phyloP scores from a whole-genome alignment of 2,888 invertebrate genomes.

The Chelonus formosanus region DNA sequence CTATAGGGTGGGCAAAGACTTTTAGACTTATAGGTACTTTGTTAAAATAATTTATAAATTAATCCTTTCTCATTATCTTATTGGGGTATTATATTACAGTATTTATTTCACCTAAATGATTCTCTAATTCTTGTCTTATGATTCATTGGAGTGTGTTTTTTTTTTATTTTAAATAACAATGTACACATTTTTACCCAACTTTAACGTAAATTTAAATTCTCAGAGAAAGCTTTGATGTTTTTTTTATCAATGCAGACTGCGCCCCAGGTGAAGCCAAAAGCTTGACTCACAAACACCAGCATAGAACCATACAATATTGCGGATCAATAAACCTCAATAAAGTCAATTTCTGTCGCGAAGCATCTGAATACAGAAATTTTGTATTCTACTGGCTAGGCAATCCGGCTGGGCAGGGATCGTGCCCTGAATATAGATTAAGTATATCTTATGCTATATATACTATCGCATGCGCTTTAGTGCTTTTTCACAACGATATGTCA shows the following conservation, averaged over 20 bases:
- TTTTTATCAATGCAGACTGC: constrained; percentile 16
- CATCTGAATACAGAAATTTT: constrained; percentile 65
- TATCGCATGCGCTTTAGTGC: constrained; percentile 23
- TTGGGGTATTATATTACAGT: no score
- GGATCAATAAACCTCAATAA: constrained; percentile 65
- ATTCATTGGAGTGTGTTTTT: no score
- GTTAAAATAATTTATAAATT: no score
- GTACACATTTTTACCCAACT: not conserved
- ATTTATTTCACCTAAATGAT: no score
- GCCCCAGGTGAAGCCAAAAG: constrained; percentile 27
- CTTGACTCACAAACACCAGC: constrained; percentile 21
- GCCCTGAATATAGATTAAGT: constrained; percentile 61
- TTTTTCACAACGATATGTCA: constrained; percentile 20
- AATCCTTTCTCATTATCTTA: no score
- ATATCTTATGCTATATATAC: constrained; percentile 52
- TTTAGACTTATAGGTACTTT: no score
- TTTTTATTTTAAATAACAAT: not conserved
- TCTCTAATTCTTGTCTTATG: no score
- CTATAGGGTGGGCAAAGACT: no score
- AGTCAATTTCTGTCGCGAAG: constrained; percentile 64
- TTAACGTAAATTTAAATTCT: constrained; percentile 8
- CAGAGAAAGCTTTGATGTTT: constrained; percentile 22
- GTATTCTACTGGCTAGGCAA: constrained; percentile 59
- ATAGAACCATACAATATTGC: constrained; percentile 59
- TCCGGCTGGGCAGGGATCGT: constrained; percentile 57